Conservation (phyloP, 2,113 vertebrate genomes). For the Poeciliopsis retropinna region DNA sequence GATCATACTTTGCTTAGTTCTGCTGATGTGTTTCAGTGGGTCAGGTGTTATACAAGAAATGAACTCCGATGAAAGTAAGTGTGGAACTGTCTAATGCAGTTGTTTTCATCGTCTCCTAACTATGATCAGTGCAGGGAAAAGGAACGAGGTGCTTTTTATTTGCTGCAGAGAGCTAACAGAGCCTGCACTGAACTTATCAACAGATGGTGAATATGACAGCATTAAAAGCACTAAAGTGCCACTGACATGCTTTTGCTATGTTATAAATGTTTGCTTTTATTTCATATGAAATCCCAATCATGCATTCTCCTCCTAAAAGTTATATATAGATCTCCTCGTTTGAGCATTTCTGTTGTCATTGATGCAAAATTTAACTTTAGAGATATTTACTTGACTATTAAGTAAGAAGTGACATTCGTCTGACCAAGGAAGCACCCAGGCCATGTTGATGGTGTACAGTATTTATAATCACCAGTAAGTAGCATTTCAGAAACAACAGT, state of each 20-base stretch:
- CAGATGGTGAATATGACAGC: constrained; percentile 37
- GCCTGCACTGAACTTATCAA: constrained; percentile 34
- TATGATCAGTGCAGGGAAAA: constrained; percentile 37
- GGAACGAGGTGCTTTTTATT: constrained; percentile 43
- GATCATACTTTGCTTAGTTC: constrained; percentile 65
- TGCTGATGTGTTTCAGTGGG: constrained; percentile 58
- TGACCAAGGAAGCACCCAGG: neutral
- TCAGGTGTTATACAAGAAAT: constrained; percentile 62
- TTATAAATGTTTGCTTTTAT: constrained; percentile 21
- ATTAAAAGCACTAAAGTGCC: constrained; percentile 27
- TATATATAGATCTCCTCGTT: neutral
- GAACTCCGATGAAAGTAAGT: constrained; percentile 39
- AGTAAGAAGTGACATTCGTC: neutral
- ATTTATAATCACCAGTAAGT: neutral
- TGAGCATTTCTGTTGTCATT: neutral
- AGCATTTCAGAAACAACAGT: constrained; percentile 6
- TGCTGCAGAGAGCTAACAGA: constrained; percentile 39
- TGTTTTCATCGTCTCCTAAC: constrained; percentile 50
- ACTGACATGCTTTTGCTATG: neutral
- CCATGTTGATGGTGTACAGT: neutral
- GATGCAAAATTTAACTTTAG: constrained; percentile 4
- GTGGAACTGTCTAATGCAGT: constrained; percentile 51
- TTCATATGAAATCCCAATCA: constrained; percentile 23
- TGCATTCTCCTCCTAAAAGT: neutral
- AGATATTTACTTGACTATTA: neutral